A percentile compares a stretch with the other conserved stretches of the same genome.
Evolutionary conservation across 2,888 invertebrate genomes (phyloP).

Genomic region (Drosophila buzzatii): DNA sequence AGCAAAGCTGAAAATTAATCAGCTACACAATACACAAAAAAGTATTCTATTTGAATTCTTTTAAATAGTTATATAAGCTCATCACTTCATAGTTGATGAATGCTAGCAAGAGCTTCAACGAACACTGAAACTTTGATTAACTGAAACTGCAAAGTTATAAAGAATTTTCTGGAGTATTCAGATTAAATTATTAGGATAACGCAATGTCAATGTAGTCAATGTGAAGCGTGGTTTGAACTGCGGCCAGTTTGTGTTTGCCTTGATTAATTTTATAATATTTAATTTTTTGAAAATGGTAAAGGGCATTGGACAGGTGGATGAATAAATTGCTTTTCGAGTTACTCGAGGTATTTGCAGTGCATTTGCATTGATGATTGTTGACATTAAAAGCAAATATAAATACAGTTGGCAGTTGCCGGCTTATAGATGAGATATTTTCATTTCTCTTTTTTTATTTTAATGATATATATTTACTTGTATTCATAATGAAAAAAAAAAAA

Average conservation of each 20-base stretch:
- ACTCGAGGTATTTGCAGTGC: conserved; percentile 55
- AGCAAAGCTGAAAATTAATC: not conserved
- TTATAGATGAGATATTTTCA: conserved; percentile 33
- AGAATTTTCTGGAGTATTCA: not conserved
- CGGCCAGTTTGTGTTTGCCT: not conserved
- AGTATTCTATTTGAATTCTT: not conserved
- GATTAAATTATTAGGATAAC: not conserved
- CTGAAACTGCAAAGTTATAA: not conserved
- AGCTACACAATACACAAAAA: not conserved
- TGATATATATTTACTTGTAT: conserved; percentile 25
- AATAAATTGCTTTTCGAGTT: conserved; percentile 41
- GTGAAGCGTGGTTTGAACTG: not conserved
- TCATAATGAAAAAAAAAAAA: conserved; percentile 24
- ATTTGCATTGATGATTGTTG: conserved; percentile 80
- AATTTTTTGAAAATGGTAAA: conserved; percentile 22
- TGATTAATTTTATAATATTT: conserved; percentile 23
- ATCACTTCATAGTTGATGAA: not conserved
- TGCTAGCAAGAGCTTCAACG: not conserved
- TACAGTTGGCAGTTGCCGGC: conserved; percentile 51
- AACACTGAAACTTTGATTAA: not conserved
- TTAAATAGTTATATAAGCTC: not conserved
- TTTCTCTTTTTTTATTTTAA: conserved; percentile 11
- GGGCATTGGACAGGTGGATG: not conserved
- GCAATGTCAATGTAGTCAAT: not conserved
- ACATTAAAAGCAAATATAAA: conserved; percentile 72